Base-by-base conservation (phyloP, 2,797 vertebrate genomes). In the Lepilemur ruficaudatus region DNA sequence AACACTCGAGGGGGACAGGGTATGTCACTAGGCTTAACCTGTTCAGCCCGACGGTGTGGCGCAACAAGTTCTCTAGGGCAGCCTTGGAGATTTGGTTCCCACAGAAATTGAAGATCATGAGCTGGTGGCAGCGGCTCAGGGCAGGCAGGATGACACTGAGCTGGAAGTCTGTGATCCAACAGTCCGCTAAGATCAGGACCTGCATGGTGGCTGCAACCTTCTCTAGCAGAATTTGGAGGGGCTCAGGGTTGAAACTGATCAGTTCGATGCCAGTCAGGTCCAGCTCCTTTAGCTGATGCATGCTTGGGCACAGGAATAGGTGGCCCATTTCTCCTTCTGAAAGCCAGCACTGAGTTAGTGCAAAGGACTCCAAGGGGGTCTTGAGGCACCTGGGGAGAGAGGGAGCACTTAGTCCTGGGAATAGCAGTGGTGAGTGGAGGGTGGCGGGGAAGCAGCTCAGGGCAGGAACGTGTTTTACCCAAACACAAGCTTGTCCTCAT, bases 41-140 rank as follows among this genome's bases (percentile, higher is more conserved):
- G 23, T 14, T 3, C 43, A 75, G 14, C 13, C 25, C 7, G 1
- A 23, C 1, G 1, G 25, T 11, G 25, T 38, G n/a, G n/a, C 17
- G 1, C 20, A 57, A 14, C n/a, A 20, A 15, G n/a, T 28, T 41
- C 35, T 59, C 15, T 25, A 80, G 55, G 35, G 14, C 38, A 18
- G 25, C 38, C 38, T 11, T 61, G 35, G 38, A 81, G 28, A 81
- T 30, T 18, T 18, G 9, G 25, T 43, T 61, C 8, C 57, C 55
- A 28, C 14, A 43, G 38, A 61, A 81, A 38, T 7, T 20, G 38
- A 61, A 61, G 79, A 28, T 7, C 9, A 1, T 32, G 79, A 43
- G 57, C n/a, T 61, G 79, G 38, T 57, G 30, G n/a, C 65, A 67
- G 3, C 12, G 17, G n/a, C 65, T 67, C 65, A 67, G 17, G n/a